Percentiles rank a stretch among this genome's conserved stretches.
Evolutionary conservation across 35 echinoderm and acorn worm species (phyloP).

Genomic region (Stichopus chloronotus): DNA sequence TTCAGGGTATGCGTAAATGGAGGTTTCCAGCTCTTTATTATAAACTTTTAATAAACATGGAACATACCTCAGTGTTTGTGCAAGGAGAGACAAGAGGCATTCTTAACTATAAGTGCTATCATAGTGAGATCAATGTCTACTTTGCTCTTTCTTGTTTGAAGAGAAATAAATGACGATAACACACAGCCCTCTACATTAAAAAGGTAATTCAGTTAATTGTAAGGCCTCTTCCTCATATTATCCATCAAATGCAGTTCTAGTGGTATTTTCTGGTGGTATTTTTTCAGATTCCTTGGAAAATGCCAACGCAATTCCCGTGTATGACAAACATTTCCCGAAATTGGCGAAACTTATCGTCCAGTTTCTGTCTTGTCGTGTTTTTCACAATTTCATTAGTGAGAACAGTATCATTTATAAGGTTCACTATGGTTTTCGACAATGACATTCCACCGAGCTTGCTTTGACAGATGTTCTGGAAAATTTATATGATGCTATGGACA

Average conservation of each 20-base stretch:
- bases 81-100: too few species aligned
- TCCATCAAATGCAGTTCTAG: neutral
- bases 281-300: neutral
- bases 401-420: neutral
- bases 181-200: neutral
- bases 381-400: neutral
- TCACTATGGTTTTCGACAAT: neutral
- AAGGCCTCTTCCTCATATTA: neutral
- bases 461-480: neutral
- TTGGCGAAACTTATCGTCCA: neutral
- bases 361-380: neutral
- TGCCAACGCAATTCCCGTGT: neutral
- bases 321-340: neutral
- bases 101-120: too few species aligned
- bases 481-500: neutral
- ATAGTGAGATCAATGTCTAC: too few species aligned
- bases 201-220: neutral
- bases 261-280: neutral
- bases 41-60: too few species aligned
- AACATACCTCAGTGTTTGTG: too few species aligned
- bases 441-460: slow-evolving; percentile 1
- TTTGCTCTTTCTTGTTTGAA: too few species aligned
- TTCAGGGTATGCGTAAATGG: too few species aligned
- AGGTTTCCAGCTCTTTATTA: too few species aligned
- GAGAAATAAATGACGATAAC: neutral